phyloP scores from a whole-genome alignment of 2,113 vertebrate genomes.

The Hippolais icterina region DNA sequence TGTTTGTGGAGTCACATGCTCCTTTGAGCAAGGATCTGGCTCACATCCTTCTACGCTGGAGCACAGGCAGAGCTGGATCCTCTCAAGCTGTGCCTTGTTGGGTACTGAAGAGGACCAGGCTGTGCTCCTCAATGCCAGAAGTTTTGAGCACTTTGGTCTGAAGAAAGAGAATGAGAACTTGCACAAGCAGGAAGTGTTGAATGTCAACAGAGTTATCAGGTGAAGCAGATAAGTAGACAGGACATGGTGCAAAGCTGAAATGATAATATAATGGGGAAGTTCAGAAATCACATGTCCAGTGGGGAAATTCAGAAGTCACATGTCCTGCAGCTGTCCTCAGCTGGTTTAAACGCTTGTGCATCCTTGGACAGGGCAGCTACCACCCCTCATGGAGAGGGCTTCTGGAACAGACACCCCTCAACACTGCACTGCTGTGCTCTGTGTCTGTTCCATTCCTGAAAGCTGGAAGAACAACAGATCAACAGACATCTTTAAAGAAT shows the following conservation, averaged over 20 bases:
- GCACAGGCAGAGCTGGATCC: neutral
- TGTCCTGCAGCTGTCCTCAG: neutral
- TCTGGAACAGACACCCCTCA: neutral
- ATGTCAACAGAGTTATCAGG: neutral
- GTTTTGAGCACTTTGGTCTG: neutral
- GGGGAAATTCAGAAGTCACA: neutral
- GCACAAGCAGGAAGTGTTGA: neutral
- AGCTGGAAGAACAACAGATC: neutral
- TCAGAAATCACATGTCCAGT: neutral
- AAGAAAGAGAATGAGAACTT: neutral
- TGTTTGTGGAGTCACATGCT: neutral
- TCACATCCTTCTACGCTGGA: neutral
- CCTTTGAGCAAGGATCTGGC: neutral
- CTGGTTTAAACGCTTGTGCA: neutral
- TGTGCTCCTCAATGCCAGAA: neutral
- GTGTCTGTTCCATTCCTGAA: neutral
- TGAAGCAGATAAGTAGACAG: neutral
- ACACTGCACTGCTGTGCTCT: neutral
- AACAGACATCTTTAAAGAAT: neutral
- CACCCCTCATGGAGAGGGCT: neutral
- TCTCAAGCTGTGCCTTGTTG: neutral
- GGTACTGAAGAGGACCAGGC: neutral
- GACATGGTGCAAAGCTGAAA: neutral
- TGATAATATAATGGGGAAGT: neutral
- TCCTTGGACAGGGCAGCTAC: neutral